Base-by-base conservation (phyloP, 2,888 invertebrate genomes). In the Eupithecia exiguata region DNA sequence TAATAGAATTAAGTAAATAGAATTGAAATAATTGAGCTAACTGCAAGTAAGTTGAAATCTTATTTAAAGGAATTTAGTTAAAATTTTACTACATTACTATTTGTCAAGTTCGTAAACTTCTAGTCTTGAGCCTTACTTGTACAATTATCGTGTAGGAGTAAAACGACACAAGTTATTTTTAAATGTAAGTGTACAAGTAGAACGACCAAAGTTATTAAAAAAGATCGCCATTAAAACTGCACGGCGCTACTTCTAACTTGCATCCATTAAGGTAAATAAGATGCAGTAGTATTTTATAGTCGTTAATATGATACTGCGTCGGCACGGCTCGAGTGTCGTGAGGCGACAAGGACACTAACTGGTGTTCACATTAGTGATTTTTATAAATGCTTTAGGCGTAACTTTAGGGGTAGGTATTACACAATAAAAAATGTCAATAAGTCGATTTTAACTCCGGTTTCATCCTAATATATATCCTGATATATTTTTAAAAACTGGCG, bases 281-380 rank as follows among this genome's bases (percentile, higher is more conserved):
- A 81, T 83, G 81, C 76, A 77, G 78, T 74, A 81, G 82, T 80
- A 80, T 79, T 81, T 81, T 78, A 80, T 68, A 79, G 76, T 77
- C 79, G 74, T 78, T 82, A 83, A 84, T 82, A 82, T 84, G 81
- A 84, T 81, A 82, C 80, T 76, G 77, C 82, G 80, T 81, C 68
- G 73, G 75, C 69, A 70, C 80, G 80, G 68, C 71, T 65, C 49
- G 68, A 73, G 75, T 76, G 75, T 35, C 61, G 46, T 66, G 69
- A 71, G 69, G 67, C 76, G 78, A 79, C 79, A 77, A 77, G 78
- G 70, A 74, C 36, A 43, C 65, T 77, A 79, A 76, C 76, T 63
- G 69, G 68, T 68, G 77, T 78, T 78, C 77, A 80, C 78, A 72
- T 62, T 72, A 71, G 65, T 61, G 30, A 36, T 10, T 69, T 43